A percentile compares a stretch with the other conserved stretches of the same genome.
Evolutionary conservation across 2,888 invertebrate genomes (phyloP).

Genomic region (Andrena haemorrhoa): DNA sequence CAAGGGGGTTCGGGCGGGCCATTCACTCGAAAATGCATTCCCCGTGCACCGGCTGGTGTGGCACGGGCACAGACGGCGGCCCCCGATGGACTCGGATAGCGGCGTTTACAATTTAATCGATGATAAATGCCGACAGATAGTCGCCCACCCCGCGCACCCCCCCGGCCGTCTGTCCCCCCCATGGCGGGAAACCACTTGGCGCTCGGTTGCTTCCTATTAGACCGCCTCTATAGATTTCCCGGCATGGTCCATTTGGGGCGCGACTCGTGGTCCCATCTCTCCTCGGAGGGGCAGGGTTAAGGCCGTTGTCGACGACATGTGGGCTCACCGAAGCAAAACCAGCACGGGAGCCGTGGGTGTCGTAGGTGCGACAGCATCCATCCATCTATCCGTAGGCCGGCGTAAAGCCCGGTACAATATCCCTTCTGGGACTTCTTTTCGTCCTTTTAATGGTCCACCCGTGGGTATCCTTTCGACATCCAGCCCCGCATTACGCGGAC

Average conservation of each 20-base stretch:
- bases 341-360: conserved; percentile 73
- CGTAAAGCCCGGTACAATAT: conserved; percentile 77
- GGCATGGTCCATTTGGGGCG: conserved; percentile 81
- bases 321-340: conserved; percentile 84
- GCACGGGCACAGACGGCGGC: conserved; percentile 4
- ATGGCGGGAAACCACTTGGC: conserved; percentile 79
- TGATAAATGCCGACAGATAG: conserved; percentile 81
- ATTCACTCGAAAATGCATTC: conserved; percentile 43
- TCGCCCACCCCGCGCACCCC: conserved; percentile 65
- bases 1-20: background rate
- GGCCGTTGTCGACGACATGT: conserved; percentile 80
- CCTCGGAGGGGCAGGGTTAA: conserved; percentile 16
- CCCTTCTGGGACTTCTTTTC: conserved; percentile 83
- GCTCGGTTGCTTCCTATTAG: conserved; percentile 79
- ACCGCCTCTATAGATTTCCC: conserved; percentile 74
- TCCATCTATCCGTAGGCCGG: conserved; percentile 76
- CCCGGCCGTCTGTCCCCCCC: conserved; percentile 56
- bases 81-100: conserved; percentile 27
- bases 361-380: conserved; percentile 78
- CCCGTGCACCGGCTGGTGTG: background rate
- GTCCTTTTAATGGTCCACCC: conserved; percentile 81
- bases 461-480: conserved; percentile 72
- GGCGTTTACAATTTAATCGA: conserved; percentile 76
- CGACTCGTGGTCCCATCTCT: conserved; percentile 71
- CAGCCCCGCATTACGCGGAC: conserved; percentile 52